phyloP scores from a whole-genome alignment of 2,797 vertebrate species.

The Echiichthys vipera region DNA sequence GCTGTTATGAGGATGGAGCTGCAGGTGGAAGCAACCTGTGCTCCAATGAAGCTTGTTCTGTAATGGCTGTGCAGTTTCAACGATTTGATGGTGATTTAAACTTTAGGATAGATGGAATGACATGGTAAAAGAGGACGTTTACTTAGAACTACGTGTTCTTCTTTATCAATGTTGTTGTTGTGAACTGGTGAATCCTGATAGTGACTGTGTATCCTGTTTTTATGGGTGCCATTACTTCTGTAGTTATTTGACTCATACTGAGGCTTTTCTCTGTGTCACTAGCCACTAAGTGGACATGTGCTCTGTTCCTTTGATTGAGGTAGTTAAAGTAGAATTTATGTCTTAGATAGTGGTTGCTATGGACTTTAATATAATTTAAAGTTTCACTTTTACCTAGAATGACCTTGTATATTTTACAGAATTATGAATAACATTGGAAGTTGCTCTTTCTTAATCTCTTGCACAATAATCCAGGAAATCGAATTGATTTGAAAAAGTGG shows the following conservation, averaged over 20 bases:
- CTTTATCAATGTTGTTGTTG: not conserved
- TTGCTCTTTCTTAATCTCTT: constrained; percentile 18
- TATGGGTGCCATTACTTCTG: not conserved
- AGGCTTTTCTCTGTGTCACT: not conserved
- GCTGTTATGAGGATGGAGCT: constrained; percentile 10
- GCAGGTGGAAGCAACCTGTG: not conserved
- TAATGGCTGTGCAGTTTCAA: not conserved
- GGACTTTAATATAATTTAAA: not conserved
- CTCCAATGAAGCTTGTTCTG: not conserved
- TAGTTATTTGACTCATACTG: not conserved
- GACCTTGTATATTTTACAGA: not conserved
- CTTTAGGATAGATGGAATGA: not conserved
- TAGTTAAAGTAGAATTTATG: not conserved
- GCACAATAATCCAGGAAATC: constrained; percentile 33
- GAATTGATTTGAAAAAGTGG: constrained; percentile 41
- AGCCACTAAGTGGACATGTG: not conserved
- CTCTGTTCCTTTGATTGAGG: not conserved
- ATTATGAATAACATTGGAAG: constrained; percentile 7
- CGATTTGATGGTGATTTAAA: not conserved
- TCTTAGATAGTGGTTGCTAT: not conserved
- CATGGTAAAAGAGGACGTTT: not conserved
- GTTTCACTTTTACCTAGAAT: not conserved
- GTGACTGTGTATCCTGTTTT: not conserved
- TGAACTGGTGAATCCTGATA: not conserved
- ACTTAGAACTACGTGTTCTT: not conserved